phyloP scores from a whole-genome alignment of 2,888 invertebrate genomes.

The Drosophila helvetica region DNA sequence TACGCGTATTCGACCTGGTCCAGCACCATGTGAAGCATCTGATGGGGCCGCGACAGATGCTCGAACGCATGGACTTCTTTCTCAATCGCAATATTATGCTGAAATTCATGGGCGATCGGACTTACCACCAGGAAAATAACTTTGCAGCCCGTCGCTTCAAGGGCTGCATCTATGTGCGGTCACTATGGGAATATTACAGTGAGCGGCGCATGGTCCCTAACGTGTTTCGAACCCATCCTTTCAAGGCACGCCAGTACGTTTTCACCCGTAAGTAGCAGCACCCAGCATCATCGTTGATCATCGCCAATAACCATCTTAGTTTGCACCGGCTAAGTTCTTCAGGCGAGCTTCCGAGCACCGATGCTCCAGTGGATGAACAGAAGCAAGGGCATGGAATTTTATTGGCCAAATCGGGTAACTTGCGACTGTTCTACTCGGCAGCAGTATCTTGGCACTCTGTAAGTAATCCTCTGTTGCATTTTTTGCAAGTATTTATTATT shows the following conservation, averaged over 20 bases:
- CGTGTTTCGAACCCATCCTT: neutral
- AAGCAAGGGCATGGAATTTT: constrained; percentile 28
- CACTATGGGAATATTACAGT: accelerated
- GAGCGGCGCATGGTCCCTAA: accelerated
- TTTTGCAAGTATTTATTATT: too few species aligned
- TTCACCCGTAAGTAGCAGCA: constrained; percentile 22
- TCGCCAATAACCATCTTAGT: neutral
- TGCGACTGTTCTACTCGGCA: constrained; percentile 36
- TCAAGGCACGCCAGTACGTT: constrained; percentile 26
- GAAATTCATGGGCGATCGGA: accelerated
- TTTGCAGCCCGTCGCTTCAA: constrained; percentile 17
- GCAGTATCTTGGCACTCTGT: constrained; percentile 39
- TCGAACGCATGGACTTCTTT: constrained; percentile 1
- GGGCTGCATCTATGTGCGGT: constrained; percentile 13
- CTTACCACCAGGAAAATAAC: accelerated
- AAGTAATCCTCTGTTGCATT: constrained; percentile 1
- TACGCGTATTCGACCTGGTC: neutral
- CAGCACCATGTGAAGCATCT: constrained; percentile 13
- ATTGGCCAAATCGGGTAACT: constrained; percentile 26
- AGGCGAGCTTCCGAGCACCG: constrained; percentile 3
- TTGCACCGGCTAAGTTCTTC: constrained; percentile 4
- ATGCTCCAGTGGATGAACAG: constrained; percentile 4
- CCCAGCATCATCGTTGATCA: neutral
- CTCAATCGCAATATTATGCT: neutral
- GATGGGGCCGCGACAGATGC: neutral